Evolutionary conservation across 2,113 vertebrate species (phyloP).

Genomic region (Lampris megalopsis): DNA sequence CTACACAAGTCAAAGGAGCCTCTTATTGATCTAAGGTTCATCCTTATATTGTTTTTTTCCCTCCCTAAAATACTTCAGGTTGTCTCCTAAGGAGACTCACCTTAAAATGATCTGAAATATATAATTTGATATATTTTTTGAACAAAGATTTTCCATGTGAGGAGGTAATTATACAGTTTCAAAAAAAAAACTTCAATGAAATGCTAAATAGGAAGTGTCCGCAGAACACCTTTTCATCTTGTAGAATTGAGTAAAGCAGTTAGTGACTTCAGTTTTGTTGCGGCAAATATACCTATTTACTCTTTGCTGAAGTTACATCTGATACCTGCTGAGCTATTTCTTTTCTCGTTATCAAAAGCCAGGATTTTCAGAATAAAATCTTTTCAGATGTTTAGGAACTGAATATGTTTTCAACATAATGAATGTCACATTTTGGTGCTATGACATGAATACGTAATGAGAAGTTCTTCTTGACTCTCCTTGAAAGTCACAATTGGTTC

Average conservation of each 20-base stretch:
- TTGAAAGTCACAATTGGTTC: conserved; percentile 40
- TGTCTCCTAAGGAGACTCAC: conserved; percentile 5
- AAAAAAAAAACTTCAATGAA: conserved; percentile 53
- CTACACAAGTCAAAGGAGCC: conserved; percentile 45
- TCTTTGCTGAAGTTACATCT: conserved; percentile 41
- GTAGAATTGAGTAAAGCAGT: conserved; percentile 44
- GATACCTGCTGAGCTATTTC: conserved; percentile 59
- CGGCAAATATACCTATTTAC: conserved; percentile 53
- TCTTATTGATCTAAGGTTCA: conserved; percentile 41
- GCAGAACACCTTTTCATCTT: conserved; percentile 51
- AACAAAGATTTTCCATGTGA: conserved; percentile 16
- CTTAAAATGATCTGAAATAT: conserved; percentile 54
- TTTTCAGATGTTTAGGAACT: conserved; percentile 62
- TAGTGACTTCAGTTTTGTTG: conserved; percentile 43
- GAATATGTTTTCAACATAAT: conserved; percentile 52
- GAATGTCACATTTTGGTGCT: conserved; percentile 44
- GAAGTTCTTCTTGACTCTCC: conserved; percentile 31
- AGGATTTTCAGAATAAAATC: conserved; percentile 44
- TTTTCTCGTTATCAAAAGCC: conserved; percentile 28
- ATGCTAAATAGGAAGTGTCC: conserved; percentile 56
- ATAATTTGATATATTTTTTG: conserved; percentile 36
- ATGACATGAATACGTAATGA: conserved; percentile 21
- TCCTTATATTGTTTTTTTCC: conserved; percentile 34
- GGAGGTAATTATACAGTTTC: conserved; percentile 50
- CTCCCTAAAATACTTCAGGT: conserved; percentile 28